These are phyloP conservation scores for Bettongia penicillata DNA, from an alignment of 2,113 vertebrate species.

Conservation along the genomic window DNA sequence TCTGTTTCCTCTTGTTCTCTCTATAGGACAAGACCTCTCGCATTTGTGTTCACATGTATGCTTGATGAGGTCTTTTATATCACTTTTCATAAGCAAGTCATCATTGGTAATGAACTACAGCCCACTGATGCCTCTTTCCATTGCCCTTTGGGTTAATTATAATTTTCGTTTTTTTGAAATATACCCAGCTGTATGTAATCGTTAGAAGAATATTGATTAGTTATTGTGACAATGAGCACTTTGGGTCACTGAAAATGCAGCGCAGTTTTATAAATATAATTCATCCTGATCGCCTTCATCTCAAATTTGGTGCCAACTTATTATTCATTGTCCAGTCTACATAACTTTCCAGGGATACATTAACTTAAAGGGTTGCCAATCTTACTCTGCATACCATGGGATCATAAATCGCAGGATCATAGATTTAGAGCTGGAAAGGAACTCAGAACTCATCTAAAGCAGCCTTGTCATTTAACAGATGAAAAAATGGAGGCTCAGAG, in stretches of 20 bases:
- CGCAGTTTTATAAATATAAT: not conserved
- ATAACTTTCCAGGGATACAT: not conserved
- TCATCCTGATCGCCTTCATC: not conserved
- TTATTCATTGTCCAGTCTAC: not conserved
- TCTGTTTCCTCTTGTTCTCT: not conserved
- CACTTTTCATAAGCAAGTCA: not conserved
- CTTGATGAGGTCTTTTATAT: not conserved
- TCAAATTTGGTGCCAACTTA: not conserved
- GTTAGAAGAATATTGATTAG: not conserved
- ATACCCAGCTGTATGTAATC: not conserved
- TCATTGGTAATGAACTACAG: not conserved
- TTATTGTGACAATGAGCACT: not conserved
- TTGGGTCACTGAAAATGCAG: not conserved
- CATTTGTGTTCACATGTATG: not conserved
- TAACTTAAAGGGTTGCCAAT: not conserved
- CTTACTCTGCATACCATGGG: not conserved
- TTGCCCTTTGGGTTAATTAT: not conserved
- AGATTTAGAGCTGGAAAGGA: not conserved
- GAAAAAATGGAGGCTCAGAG: not conserved
- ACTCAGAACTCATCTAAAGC: not conserved
- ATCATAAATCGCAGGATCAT: not conserved
- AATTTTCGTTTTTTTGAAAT: not conserved
- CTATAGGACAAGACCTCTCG: not conserved
- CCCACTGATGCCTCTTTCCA: not conserved
- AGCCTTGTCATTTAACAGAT: not conserved